Evolutionary conservation across 2,888 invertebrate genomes (phyloP).

Genomic region (Globia sparganii): DNA sequence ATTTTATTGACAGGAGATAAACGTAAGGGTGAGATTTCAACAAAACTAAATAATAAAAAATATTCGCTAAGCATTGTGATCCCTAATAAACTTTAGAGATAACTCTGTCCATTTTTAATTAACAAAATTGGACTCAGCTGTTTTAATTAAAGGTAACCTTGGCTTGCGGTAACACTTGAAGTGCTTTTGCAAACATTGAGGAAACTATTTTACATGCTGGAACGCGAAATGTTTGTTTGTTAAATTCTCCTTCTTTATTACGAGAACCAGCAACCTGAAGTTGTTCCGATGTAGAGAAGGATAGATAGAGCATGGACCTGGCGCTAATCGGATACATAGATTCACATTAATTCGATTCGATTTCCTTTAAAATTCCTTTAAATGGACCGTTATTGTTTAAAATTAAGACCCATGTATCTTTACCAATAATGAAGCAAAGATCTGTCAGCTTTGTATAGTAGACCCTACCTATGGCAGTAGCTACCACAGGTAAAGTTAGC

Average conservation of each 20-base stretch:
- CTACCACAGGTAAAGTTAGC: no score
- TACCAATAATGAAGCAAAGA: neutral
- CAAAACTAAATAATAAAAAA: neutral
- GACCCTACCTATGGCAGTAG: no score
- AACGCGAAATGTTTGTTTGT: neutral
- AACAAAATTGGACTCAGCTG: slow-evolving; percentile 22
- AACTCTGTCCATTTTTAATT: slow-evolving; percentile 18
- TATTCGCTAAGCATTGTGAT: neutral
- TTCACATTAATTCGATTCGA: neutral
- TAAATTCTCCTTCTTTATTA: neutral
- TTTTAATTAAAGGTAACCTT: slow-evolving; percentile 14
- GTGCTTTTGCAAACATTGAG: slow-evolving; percentile 3
- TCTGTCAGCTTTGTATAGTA: no score
- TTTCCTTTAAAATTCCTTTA: no score
- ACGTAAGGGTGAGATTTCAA: neutral
- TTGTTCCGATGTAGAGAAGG: neutral
- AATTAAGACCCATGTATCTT: neutral
- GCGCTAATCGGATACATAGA: no score
- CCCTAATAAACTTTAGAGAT: neutral
- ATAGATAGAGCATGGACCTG: neutral
- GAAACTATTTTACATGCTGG: neutral
- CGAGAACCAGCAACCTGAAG: neutral
- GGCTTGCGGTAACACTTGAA: slow-evolving; percentile 7
- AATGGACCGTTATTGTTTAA: neutral
- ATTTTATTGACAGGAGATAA: neutral